Evolutionary conservation across 2,797 vertebrate genomes (phyloP), one percentile per base, ranked within the genome.

Genomic region (Parauchenoglanis ngamensis): DNA sequence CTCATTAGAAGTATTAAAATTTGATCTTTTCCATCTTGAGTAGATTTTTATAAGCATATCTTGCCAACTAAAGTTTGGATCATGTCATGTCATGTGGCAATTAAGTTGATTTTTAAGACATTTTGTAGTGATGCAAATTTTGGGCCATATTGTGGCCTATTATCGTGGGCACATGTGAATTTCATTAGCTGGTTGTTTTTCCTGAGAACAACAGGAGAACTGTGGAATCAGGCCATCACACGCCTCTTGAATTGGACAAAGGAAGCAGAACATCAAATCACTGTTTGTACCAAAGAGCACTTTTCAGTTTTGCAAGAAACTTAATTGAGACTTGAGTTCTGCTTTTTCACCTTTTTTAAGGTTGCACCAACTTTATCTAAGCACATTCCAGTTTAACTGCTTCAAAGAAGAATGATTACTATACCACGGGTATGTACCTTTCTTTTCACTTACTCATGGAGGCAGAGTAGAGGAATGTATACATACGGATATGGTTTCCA

Each of bases 141-240:
- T 31, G 68, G 57, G 52, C 49, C 78, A 63, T 76, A 49, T 80
- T 56, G 89, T 87, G 88, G 56, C 13, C 73, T 80, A 86, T 40
- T 81, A 87, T 77, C 90, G 31, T 83, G 31, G 67, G 87, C 13
- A 7, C 57, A 89, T 91, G 54, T 88, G 89, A 89, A 89, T 87
- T 80, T 85, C 78, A 88, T 90, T 87, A 88, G 86, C 46, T 40
- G n/a, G 79, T 89, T 88, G 59, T 86, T 89, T 83, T 61, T 89
- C 28, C 31, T 80, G 75, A 83, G 63, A 80, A 49, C 77, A 88
- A 89, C 52, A 85, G 83, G 25, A 68, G 54, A 91, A 61, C 84
- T 81, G 83, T 87, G 86, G 85, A 88, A 80, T 76, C 54, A 72
- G 68, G 35, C 61, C 79, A 77, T 89, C 68, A 40, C 56, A 90